Conservation (phyloP, 2,113 vertebrate species). For the Caloenas nicobarica region DNA sequence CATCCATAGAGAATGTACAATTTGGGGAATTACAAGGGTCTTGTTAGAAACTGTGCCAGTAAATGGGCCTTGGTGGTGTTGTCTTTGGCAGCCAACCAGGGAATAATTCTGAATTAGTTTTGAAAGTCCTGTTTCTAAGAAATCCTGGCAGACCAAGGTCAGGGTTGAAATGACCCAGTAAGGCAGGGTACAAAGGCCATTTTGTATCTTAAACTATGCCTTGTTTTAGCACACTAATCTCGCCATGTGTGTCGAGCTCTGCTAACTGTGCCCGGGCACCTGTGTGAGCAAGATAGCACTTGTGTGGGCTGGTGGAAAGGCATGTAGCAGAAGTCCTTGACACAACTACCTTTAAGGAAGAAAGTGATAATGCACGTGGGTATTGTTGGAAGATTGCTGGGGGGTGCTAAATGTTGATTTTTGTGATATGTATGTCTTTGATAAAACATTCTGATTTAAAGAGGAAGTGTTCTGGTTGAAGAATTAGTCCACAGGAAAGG, state of each 20-base stretch:
- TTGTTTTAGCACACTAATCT: background rate
- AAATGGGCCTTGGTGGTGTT: background rate
- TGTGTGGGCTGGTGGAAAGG: background rate
- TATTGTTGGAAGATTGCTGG: background rate
- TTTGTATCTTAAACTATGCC: background rate
- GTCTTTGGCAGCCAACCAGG: slow-evolving; percentile 7
- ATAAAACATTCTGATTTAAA: background rate
- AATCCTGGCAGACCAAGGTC: background rate
- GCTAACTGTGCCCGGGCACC: background rate
- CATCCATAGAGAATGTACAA: background rate
- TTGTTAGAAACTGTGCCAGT: background rate
- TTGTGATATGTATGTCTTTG: background rate
- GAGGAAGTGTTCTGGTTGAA: background rate
- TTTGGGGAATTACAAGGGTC: background rate
- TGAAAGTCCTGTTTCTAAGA: background rate
- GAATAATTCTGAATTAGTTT: slow-evolving; percentile 10
- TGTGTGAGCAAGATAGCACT: background rate
- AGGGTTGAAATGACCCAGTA: background rate
- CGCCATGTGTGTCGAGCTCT: background rate
- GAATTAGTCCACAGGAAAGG: background rate
- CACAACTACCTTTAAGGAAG: background rate
- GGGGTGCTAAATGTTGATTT: background rate
- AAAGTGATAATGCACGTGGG: background rate
- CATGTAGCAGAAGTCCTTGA: background rate
- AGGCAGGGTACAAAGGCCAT: background rate